Evolutionary conservation across 2,888 invertebrate species (phyloP), one percentile per base, ranked within the genome.

Genomic region (Ormia ochracea): DNA sequence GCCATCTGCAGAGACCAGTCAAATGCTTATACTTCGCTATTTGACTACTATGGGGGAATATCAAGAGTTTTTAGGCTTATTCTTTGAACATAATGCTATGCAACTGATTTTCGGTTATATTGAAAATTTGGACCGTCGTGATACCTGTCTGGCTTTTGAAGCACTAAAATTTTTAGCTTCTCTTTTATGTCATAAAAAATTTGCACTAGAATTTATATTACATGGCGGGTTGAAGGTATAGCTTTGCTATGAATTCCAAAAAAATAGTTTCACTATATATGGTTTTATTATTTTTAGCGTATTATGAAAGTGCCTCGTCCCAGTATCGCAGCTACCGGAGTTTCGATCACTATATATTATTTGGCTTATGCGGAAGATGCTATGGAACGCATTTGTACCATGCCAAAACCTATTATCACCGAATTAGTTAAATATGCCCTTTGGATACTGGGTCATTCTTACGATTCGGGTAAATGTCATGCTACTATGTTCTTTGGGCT

Each of bases 401-500:
- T 98, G 88, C 95, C 97, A 0, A 93, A 95, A 85, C 92, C 92
- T 82, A 92, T 95, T 0, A 92, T 97, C 38, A 92, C 93, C 0
- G 94, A 94, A 84, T 90, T 97, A 28, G 96, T 97, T 48, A 94
- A 92, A 92, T 99, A 98, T 89, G 96, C 96, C 0, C 90, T 99
- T 3, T 99, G 98, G 98, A 91, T 99, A 48, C 90, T 99, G 59
- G 98, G 98, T 87, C 97, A 98, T 85, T 97, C 98, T 0, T 97
- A 98, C 89, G 98, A 98, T 91, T 98, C 98, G 0, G 98, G 98
- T n/a, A 93, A 98, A 78, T 98, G 98, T 86, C 98, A 99, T 90
- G 98, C 98, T 2, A 96, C 98, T 26, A 98, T 98, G 97, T 99
- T 99, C 91, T 98, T 99, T 89, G 96, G 97, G 0, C 93, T 98